Base-by-base conservation (phyloP, 2,888 invertebrate genomes). In the Anoplius nigerrimus region DNA sequence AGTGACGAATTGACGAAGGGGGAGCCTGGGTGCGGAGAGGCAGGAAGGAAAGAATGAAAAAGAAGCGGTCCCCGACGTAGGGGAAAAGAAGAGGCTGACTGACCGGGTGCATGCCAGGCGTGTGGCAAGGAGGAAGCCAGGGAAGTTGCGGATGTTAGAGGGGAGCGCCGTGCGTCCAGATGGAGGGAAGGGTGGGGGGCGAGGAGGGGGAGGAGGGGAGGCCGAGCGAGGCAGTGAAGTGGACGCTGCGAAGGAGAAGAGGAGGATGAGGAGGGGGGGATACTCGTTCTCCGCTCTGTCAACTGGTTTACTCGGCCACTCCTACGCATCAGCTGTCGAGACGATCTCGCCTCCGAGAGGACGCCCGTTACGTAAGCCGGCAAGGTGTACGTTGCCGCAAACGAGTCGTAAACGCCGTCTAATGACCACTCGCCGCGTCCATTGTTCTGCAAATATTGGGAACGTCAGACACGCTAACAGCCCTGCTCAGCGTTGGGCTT, bases 301-400 rank as follows among this genome's bases (percentile, higher is more conserved):
- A 74, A 83, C 78, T 70, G 72, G 76, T 70, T 80, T 74, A 72
- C 72, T 77, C 78, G 82, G 78, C 74, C 76, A 79, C 82, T 81
- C 82, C 83, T 80, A 84, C 83, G 84, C 81, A 76, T 78, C 76
- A 75, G 77, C 81, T 76, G 81, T 75, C 77, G 72, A 67, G 66
- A 62, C 69, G 69, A 72, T 74, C 77, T 34, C 34, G 34, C 34
- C 34, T 76, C 71, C 67, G 68, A 79, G 74, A 76, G 71, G 61
- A 66, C 76, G 57, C 66, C 75, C 66, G 74, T 78, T 78, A 71
- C 70, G 43, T 79, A 79, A 79, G 16, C 6, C 13, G 52, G 5
- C 21, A 6, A 46, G 16, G 18, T 15, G 48, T 48, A 15, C 5
- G 16, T 8, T 20, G 34, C 34, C 34, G 34, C 34, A 34, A 34